Percentiles rank a stretch among this genome's conserved stretches.
Evolutionary conservation across 2,797 vertebrate species (phyloP).

Genomic region (Siniperca scherzeri): DNA sequence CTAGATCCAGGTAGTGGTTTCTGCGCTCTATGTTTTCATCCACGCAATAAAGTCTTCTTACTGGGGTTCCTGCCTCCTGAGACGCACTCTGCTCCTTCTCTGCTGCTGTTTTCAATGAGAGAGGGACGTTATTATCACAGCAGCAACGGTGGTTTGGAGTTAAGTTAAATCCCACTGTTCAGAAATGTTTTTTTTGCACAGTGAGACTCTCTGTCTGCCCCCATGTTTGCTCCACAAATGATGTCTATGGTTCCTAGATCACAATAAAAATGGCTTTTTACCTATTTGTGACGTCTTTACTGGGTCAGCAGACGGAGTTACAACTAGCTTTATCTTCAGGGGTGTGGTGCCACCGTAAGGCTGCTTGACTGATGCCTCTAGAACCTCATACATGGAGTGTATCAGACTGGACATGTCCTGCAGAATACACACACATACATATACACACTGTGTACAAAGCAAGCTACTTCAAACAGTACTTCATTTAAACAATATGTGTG

Average conservation of each 20-base stretch:
- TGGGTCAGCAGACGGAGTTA: constrained; percentile 85
- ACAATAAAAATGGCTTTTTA: constrained; percentile 42
- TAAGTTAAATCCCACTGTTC: not conserved
- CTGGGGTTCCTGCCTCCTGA: constrained; percentile 32
- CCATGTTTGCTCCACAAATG: not conserved
- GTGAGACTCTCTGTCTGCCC: not conserved
- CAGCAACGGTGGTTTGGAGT: not conserved
- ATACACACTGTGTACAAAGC: not conserved
- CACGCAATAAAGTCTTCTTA: constrained; percentile 83
- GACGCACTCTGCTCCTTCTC: constrained; percentile 49
- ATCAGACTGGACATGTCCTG: constrained; percentile 93
- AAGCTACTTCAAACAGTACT: not conserved
- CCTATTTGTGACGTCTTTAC: constrained; percentile 64
- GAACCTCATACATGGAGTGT: constrained; percentile 91
- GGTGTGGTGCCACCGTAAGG: constrained; percentile 87
- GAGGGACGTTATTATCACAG: not conserved
- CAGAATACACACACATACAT: constrained; percentile 21
- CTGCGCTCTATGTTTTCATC: constrained; percentile 94
- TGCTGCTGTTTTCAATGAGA: constrained; percentile 14
- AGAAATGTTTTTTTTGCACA: not conserved
- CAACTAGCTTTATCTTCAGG: constrained; percentile 89
- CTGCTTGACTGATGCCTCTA: constrained; percentile 90
- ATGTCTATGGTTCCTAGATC: not conserved
- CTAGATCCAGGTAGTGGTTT: constrained; percentile 95
- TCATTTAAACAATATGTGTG: not conserved